These are phyloP conservation scores for Heterodera schachtii DNA, from an alignment of 1,140 invertebrate genomes.

Conservation along the genomic window DNA sequence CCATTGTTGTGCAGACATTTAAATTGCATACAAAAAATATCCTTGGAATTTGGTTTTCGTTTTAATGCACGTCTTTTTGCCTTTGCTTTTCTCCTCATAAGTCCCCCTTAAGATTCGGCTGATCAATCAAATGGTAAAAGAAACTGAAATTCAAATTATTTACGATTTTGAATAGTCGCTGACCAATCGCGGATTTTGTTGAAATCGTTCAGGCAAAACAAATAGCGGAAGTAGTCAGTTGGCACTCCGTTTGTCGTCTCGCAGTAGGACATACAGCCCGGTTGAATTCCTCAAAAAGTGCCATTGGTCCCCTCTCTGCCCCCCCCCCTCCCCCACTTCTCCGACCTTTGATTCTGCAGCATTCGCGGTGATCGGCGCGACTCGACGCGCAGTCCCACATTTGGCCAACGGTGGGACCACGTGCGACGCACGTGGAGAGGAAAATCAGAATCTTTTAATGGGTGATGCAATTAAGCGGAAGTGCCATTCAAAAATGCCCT, in stretches of 20 bases:
- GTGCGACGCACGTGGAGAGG: conserved; percentile 1
- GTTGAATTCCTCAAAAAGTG: conserved; percentile 42
- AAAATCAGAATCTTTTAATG: background rate
- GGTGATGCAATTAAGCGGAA: too few species aligned
- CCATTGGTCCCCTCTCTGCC: conserved; percentile 6
- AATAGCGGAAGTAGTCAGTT: conserved; percentile 63
- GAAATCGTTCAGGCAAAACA: conserved; percentile 60
- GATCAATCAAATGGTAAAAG: conserved; percentile 53
- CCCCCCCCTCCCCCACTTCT: background rate
- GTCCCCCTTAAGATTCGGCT: conserved; percentile 64
- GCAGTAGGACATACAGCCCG: conserved; percentile 60
- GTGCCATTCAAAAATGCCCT: too few species aligned
- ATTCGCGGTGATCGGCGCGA: conserved; percentile 53
- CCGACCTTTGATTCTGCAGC: conserved; percentile 40
- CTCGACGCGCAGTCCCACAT: conserved; percentile 65
- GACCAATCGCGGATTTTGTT: conserved; percentile 62
- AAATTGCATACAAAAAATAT: too few species aligned
- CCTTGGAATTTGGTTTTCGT: too few species aligned
- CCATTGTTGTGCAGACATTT: too few species aligned
- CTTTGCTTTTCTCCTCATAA: conserved; percentile 35
- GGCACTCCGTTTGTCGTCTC: conserved; percentile 65
- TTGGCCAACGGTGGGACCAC: conserved; percentile 61
- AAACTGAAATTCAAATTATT: conserved; percentile 35
- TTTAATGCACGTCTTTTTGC: conserved; percentile 69
- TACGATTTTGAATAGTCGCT: background rate